A percentile compares a stretch with the other conserved stretches of the same genome.
Conservation (phyloP, 2,888 invertebrate species). For the Dinocampus coccinellae region DNA sequence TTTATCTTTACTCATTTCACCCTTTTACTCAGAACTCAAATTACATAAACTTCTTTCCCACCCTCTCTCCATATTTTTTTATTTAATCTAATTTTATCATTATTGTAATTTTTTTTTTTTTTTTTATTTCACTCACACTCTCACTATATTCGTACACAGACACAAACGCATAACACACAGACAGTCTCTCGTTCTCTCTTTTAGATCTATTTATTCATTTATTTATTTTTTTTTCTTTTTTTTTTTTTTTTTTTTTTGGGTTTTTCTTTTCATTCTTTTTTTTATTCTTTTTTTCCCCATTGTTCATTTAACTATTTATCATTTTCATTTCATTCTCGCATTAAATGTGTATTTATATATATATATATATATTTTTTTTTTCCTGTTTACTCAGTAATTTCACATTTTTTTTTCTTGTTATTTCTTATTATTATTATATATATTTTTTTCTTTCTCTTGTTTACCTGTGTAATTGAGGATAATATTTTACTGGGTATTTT, state of each 20-base stretch:
- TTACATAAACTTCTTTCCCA: conserved; percentile 41
- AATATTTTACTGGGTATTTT: conserved; percentile 23
- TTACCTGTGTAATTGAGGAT: conserved; percentile 24
- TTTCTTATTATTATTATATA: no score
- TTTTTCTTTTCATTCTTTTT: no score
- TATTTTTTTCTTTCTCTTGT: conserved; percentile 3
- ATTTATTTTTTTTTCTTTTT: conserved; percentile 1
- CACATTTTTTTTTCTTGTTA: no score
- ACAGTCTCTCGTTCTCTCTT: conserved; percentile 37
- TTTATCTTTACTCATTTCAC: no score
- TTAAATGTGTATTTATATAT: no score
- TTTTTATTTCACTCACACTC: conserved; percentile 1
- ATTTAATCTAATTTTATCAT: no score
- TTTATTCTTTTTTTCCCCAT: no score
- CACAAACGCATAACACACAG: conserved; percentile 28
- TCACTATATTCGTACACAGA: conserved; percentile 28
- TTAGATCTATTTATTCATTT: conserved; percentile 34
- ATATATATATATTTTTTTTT: no score
- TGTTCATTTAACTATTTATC: no score
- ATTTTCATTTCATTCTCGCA: no score
- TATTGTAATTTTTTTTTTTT: neutral
- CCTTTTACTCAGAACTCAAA: conserved; percentile 26
- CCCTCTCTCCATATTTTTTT: no score
- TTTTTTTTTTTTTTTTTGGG: conserved; percentile 2
- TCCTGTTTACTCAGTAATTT: no score